Conservation (phyloP, 2,113 vertebrate genomes). For the Proterorhinus semilunaris region DNA sequence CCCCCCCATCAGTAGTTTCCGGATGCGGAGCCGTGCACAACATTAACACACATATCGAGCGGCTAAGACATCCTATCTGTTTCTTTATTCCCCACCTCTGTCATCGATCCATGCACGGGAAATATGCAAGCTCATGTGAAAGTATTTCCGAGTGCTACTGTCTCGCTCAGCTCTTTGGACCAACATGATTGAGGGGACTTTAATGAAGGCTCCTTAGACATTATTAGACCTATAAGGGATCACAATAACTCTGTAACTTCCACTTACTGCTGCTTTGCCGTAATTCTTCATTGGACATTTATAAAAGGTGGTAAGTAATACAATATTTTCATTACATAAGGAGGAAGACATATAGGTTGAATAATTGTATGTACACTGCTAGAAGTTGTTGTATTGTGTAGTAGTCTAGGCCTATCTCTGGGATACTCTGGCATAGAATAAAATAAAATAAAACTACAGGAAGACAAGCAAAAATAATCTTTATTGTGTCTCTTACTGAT, state of each 20-base stretch:
- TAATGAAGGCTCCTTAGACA: conserved; percentile 34
- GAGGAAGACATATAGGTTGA: too few relatives aligned
- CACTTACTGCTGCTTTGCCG: neutral
- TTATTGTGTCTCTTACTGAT: too few relatives aligned
- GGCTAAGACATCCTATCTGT: conserved; percentile 46
- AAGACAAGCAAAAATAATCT: too few relatives aligned
- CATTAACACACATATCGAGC: conserved; percentile 41
- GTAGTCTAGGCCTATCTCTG: too few relatives aligned
- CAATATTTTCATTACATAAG: neutral
- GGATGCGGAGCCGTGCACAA: conserved; percentile 13
- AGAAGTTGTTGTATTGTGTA: neutral
- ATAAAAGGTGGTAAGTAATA: neutral
- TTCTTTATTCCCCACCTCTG: conserved; percentile 17
- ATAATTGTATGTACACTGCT: neutral
- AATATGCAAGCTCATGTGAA: conserved; percentile 51
- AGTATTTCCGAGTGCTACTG: conserved; percentile 36
- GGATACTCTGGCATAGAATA: too few relatives aligned
- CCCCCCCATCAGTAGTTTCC: conserved; percentile 24
- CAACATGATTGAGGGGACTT: conserved; percentile 21
- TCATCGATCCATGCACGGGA: conserved; percentile 41
- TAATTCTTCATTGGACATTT: neutral
- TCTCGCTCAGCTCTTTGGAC: conserved; percentile 21
- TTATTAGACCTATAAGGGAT: conserved; percentile 5
- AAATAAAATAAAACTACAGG: too few relatives aligned
- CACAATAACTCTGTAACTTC: neutral